Percentiles rank a stretch among this genome's conserved stretches.
phyloP scores from a whole-genome alignment of 2,113 vertebrate genomes.

The Picathartes gymnocephalus region DNA sequence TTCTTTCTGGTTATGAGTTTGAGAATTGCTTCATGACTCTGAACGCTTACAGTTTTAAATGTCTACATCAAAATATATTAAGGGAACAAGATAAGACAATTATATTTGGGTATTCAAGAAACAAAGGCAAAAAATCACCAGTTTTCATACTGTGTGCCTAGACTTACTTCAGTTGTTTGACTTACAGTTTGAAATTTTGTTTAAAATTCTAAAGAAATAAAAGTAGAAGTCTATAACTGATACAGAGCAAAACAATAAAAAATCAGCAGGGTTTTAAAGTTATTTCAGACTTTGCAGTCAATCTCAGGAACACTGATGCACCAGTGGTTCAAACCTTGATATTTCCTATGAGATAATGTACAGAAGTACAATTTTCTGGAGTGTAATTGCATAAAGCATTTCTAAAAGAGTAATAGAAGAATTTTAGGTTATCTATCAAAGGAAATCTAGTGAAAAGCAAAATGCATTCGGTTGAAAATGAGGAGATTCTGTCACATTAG shows the following conservation, averaged over 20 bases:
- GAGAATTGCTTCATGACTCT: background rate
- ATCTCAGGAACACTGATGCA: conserved; percentile 49
- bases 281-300: conserved; percentile 49
- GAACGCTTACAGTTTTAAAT: background rate
- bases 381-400: conserved; percentile 65
- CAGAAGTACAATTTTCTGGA: conserved; percentile 60
- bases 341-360: conserved; percentile 56
- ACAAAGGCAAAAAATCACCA: background rate
- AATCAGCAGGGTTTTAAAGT: conserved; percentile 27
- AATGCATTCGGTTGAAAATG: background rate
- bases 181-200: background rate
- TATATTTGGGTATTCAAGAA: background rate
- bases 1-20: background rate
- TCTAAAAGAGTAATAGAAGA: conserved; percentile 58
- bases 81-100: background rate
- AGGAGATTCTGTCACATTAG: background rate
- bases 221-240: conserved; percentile 6
- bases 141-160: background rate
- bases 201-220: background rate
- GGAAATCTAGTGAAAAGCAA: conserved; percentile 55
- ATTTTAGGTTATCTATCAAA: conserved; percentile 62
- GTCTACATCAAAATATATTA: background rate
- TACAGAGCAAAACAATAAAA: background rate
- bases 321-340: conserved; percentile 24
- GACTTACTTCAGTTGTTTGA: background rate